Conservation (phyloP, 2,888 invertebrate genomes). For the Toxonevra muliebris region DNA sequence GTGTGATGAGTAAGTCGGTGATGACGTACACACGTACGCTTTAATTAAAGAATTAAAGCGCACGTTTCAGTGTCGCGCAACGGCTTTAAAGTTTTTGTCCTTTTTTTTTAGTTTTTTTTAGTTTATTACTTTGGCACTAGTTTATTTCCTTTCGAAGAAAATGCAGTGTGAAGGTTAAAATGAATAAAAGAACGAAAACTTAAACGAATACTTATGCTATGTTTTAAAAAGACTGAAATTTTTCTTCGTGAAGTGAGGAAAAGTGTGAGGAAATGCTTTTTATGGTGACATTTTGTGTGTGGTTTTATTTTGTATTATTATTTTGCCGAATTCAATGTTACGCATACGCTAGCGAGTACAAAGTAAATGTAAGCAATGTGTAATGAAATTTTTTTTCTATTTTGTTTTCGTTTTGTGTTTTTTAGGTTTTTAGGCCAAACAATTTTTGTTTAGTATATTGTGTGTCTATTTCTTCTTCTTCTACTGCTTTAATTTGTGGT, state of each 20-base stretch:
- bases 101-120: conserved; percentile 11
- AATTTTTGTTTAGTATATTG: background rate
- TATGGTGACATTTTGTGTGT: conserved; percentile 42
- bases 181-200: conserved; percentile 30
- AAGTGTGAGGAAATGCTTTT: conserved; percentile 12
- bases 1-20: background rate
- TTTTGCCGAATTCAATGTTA: conserved; percentile 16
- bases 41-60: background rate
- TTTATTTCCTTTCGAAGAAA: conserved; percentile 16
- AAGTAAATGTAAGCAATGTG: conserved; percentile 1
- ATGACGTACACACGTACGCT: background rate
- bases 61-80: background rate
- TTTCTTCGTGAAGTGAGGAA: background rate
- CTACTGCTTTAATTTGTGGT: conserved; percentile 17
- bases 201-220: conserved; percentile 21
- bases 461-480: conserved; percentile 15
- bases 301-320: background rate
- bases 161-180: conserved; percentile 25
- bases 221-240: conserved; percentile 13
- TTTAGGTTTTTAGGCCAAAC: conserved; percentile 35
- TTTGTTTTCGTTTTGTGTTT: conserved; percentile 1
- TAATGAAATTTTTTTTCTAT: background rate
- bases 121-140: background rate
- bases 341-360: conserved; percentile 23
- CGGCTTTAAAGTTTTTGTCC: conserved; percentile 24